A percentile compares a stretch with the other conserved stretches of the same genome.
phyloP scores from a whole-genome alignment of 2,113 vertebrate species.

The Guaruba guarouba region DNA sequence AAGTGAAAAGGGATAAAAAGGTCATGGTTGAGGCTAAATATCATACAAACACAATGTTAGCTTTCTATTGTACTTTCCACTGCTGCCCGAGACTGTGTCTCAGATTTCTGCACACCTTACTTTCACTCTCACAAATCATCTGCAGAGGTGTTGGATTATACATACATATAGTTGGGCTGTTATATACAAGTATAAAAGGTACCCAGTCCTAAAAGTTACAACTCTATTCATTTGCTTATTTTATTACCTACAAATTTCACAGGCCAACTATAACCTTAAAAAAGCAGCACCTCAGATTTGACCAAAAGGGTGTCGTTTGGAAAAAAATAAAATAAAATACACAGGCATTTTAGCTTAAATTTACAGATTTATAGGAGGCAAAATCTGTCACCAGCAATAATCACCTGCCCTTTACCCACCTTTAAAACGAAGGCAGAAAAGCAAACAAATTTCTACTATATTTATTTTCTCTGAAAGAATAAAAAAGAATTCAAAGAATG shows the following conservation, averaged over 20 bases:
- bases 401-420: not conserved
- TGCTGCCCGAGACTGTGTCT: not conserved
- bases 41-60: not conserved
- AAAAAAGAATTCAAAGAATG: not conserved
- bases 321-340: not conserved
- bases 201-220: not conserved
- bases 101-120: not conserved
- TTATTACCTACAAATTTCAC: not conserved
- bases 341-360: not conserved
- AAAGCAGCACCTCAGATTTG: not conserved
- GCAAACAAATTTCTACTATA: not conserved
- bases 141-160: not conserved
- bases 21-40: not conserved
- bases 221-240: not conserved
- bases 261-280: not conserved
- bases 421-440: not conserved
- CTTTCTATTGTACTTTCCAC: not conserved
- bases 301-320: not conserved
- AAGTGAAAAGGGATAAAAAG: not conserved
- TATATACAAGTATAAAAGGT: slow-evolving; percentile 2
- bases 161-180: not conserved
- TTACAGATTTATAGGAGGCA: not conserved
- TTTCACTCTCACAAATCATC: not conserved
- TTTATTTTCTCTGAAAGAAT: slow-evolving; percentile 5
- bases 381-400: not conserved